Base-by-base conservation (phyloP, 2,888 invertebrate genomes). In the Salticus scenicus region DNA sequence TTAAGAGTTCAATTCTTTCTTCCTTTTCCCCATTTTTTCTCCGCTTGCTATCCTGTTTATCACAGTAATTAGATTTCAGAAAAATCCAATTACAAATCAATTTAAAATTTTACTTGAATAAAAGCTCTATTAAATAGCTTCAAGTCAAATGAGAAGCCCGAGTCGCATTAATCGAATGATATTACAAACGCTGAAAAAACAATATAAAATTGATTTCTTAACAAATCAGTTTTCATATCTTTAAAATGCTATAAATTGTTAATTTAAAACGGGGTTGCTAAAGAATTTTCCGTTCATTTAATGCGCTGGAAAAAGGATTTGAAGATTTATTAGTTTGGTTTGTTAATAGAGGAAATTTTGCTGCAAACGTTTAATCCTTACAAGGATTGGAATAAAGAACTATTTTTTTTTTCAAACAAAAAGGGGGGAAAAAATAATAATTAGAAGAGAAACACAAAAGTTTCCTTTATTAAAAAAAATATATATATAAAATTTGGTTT, bases 41-140 rank as follows among this genome's bases (percentile, higher is more conserved):
- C 17, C n/a, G 10, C 17, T 4, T 4, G 37, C 10, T 14, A 47
- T 47, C 5, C 5, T 24, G 57, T 57, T 57, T 57, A 57, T 57
- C 24, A 24, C 17, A 5, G 57, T 57, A 57, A 57, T 57, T 57
- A 57, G 57, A 57, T 57, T 24, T 24, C 2, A 57, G 57, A 57
- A 57, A 57, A 57, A 57, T 57, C 20, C 24, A 57, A 57, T 57
- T 57, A 57, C 57, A 57, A 57, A 57, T 24, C 57, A 57, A 57
- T 57, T 57, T 57, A 57, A 57, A 57, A 57, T 57, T 57, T 57
- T 24, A 24, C 2, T 7, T 24, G 57, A n/a, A 57, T 57, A 24
- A 24, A 24, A 57, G 57, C 1, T 12, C 12, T 57, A 57, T 57
- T 57, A 57, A 57, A 57, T 24, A 57, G 2, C 12, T 24, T 4